Evolutionary conservation across 2,113 vertebrate species (phyloP), one percentile per base, ranked within the genome.

Genomic region (Urocitellus parryii): DNA sequence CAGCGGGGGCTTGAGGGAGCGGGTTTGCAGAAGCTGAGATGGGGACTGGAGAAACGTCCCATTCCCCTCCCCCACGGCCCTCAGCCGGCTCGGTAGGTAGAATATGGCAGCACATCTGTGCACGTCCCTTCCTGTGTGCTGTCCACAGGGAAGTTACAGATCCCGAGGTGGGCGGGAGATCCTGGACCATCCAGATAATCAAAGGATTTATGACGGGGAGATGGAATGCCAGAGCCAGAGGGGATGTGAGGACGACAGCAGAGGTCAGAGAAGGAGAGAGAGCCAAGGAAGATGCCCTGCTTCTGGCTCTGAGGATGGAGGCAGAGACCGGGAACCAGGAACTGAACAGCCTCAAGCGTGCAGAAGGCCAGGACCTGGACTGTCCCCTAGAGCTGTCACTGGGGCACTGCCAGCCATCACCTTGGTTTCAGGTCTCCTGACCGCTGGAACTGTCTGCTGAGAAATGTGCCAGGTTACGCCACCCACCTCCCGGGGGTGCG

Each of bases 401-500:
- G 42, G 17, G 27, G 2, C 32, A 13, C 29, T 13, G 51, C 29
- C 67, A 37, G 68, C 68, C 27, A 2, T 17, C 58, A 27, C 13
- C 67, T 51, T 22, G 11, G 14, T 3, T 5, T 4, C 3, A n/a
- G 53, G 39, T 39, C 53, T 32, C 42, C 13, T 8, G 77, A 51
- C 48, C 12, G 29, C 27, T 7, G 58, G n/a, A 42, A 4, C 63
- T 1, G 27, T 27, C 12, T 8, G 45, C 39, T 16, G 48, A 53
- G 32, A 16, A 42, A 11, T 0, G 8, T 25, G 48, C n/a, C 0
- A 34, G 51, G 34, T 24, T n/a, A 9, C 24, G n/a, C 37, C 65
- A 2, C 51, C 8, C 6, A 1, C 6, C 8, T 87, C 2, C 24
- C 18, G 4, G 14, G 18, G 27, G 17, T 4, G 12, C 29, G 14